Evolutionary conservation across 92 coral and sea anemone genomes (phyloP).

Genomic region (Palythoa grandis): DNA sequence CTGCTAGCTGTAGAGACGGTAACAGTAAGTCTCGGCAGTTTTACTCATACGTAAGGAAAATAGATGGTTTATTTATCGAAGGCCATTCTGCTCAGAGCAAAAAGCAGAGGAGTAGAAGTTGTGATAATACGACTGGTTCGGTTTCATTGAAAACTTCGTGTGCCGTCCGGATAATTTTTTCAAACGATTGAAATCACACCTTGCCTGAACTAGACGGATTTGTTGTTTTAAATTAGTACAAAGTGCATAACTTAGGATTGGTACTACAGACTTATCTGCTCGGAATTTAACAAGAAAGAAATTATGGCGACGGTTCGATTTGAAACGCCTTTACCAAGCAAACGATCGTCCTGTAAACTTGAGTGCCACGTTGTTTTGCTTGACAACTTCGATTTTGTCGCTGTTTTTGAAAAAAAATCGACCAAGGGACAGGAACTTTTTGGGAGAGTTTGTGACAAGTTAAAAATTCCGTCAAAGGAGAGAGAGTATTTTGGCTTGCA

Average conservation of each 20-base stretch:
- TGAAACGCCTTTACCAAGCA: slow-evolving; percentile 30
- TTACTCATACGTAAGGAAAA: no score
- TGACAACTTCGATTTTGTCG: slow-evolving; percentile 67
- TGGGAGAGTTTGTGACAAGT: slow-evolving; percentile 65
- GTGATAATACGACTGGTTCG: neutral
- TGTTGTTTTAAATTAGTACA: neutral
- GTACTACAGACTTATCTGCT: neutral
- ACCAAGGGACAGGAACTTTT: slow-evolving; percentile 73
- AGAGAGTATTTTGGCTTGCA: slow-evolving; percentile 82
- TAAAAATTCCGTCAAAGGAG: slow-evolving; percentile 59
- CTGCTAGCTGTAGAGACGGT: no score
- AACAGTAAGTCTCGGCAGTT: no score
- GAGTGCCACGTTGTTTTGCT: slow-evolving; percentile 83
- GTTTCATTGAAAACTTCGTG: neutral
- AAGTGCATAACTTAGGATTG: neutral
- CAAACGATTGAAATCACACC: neutral
- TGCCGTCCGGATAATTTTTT: no score
- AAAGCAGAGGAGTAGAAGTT: neutral
- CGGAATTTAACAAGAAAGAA: neutral
- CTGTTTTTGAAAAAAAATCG: slow-evolving; percentile 74
- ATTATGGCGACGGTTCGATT: slow-evolving; percentile 41
- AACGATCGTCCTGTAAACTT: slow-evolving; percentile 59
- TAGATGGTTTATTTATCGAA: neutral
- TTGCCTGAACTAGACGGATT: neutral
- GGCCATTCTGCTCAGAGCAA: neutral